phyloP scores from a whole-genome alignment of 2,113 vertebrate genomes.

The Columba livia region DNA sequence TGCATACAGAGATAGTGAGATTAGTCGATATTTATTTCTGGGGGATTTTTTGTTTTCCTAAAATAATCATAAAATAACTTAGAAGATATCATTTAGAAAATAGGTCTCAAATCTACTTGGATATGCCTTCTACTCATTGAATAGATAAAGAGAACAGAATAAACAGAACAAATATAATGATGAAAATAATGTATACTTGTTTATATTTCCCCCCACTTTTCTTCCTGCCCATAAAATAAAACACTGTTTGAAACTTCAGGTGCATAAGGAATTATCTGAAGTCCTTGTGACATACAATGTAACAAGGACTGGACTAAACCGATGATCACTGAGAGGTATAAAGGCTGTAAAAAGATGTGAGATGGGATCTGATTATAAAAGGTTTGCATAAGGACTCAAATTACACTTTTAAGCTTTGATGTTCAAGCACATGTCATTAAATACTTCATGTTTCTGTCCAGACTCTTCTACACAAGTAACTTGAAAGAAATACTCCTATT shows the following conservation, averaged over 20 bases:
- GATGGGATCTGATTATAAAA: neutral
- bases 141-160: neutral
- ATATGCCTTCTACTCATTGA: neutral
- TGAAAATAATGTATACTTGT: neutral
- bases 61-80: neutral
- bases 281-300: neutral
- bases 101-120: neutral
- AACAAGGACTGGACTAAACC: neutral
- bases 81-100: neutral
- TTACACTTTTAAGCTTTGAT: neutral
- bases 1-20: neutral
- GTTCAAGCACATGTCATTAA: neutral
- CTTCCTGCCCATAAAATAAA: neutral
- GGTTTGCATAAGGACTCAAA: neutral
- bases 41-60: neutral
- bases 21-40: neutral
- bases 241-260: neutral
- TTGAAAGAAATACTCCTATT: conserved; percentile 10
- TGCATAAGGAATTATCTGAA: neutral
- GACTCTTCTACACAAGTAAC: neutral
- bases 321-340: neutral
- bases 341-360: neutral
- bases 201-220: neutral
- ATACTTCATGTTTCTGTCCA: neutral
- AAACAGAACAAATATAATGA: neutral